These are phyloP conservation scores for Rhynchopsitta pachyrhyncha DNA, from an alignment of 2,113 vertebrate species.

Conservation along the genomic window DNA sequence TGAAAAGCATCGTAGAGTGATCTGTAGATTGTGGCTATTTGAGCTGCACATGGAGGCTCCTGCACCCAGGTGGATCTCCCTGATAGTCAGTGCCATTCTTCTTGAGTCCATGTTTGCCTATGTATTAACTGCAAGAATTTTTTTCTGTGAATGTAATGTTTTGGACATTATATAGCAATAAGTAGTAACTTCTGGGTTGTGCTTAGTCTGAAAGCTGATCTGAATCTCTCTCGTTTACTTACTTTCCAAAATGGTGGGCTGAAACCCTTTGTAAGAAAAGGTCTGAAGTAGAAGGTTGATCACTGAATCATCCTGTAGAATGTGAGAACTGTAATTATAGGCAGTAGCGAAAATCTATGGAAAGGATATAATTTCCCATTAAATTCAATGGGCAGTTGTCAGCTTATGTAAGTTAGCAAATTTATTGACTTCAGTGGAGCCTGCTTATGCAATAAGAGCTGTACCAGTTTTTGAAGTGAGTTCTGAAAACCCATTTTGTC, in stretches of 20 bases:
- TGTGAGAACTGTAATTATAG: background rate
- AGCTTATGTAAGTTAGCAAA: background rate
- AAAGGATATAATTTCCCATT: conserved; percentile 34
- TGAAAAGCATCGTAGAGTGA: background rate
- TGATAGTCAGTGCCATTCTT: background rate
- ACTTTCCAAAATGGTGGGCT: background rate
- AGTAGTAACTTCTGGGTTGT: background rate
- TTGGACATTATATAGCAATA: background rate
- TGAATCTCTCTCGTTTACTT: background rate
- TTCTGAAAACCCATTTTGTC: background rate
- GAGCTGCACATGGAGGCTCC: background rate
- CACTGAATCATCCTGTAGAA: conserved; percentile 2
- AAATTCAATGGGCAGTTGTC: conserved; percentile 13
- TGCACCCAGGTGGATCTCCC: background rate
- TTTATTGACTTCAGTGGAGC: background rate
- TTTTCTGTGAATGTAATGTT: background rate
- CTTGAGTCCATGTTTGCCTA: fast-evolving
- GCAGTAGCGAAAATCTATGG: background rate
- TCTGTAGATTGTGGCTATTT: background rate
- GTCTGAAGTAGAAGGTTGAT: background rate
- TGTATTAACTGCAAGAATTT: background rate
- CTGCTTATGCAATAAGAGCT: background rate
- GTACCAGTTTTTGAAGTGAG: background rate
- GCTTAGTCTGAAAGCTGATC: background rate
- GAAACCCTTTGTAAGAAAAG: background rate